Percentiles rank a stretch among this genome's conserved stretches.
phyloP scores from a whole-genome alignment of 2,113 vertebrate species.

The Emydocephalus ijimae region DNA sequence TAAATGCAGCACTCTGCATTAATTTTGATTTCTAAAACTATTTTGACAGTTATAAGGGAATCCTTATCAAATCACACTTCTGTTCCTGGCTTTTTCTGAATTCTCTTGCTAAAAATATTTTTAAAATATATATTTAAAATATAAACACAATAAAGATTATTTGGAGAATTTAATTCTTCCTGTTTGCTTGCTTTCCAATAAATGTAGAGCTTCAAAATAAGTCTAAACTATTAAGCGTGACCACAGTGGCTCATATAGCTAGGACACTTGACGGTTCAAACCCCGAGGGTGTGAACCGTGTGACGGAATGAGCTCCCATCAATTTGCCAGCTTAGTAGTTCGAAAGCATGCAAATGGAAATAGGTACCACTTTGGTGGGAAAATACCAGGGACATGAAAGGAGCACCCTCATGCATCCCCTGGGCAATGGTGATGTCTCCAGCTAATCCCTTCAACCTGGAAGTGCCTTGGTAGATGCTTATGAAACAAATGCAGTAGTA shows the following conservation, averaged over 20 bases:
- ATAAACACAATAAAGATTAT: conserved; percentile 47
- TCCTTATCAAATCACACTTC: conserved; percentile 52
- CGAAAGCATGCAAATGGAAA: not conserved
- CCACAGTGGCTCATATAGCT: not conserved
- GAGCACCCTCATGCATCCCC: no score
- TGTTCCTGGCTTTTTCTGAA: conserved; percentile 47
- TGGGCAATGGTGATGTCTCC: no score
- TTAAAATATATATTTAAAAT: no score
- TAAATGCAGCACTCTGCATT: conserved; percentile 85
- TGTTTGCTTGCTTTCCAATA: not conserved
- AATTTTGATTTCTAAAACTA: conserved; percentile 82
- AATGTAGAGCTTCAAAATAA: not conserved
- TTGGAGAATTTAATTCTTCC: conserved; percentile 38
- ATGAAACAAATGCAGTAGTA: no score
- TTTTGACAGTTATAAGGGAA: conserved; percentile 69
- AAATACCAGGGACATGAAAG: not conserved
- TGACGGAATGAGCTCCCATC: not conserved
- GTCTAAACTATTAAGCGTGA: not conserved
- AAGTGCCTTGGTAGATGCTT: no score
- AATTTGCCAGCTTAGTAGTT: not conserved
- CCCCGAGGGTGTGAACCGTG: not conserved
- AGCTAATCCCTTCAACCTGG: no score
- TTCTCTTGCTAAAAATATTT: conserved; percentile 34
- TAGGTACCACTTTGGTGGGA: not conserved
- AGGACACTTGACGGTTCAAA: not conserved